These are phyloP conservation scores for Imbricaverruca yamaguchii DNA, from an alignment of 2,888 invertebrate genomes.

Conservation along the genomic window DNA sequence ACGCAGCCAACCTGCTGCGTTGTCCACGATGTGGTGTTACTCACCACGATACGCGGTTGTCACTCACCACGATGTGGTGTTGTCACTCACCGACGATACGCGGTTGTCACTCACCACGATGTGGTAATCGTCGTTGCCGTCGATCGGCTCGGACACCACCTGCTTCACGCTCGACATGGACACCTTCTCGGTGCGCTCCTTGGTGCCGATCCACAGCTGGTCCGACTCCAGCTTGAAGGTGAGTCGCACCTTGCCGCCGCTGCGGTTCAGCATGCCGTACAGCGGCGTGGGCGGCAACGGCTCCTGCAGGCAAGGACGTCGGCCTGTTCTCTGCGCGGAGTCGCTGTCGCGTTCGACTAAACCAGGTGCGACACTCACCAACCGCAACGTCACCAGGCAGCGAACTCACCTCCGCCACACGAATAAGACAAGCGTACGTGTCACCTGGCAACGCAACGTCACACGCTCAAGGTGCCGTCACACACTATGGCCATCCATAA, in stretches of 20 bases:
- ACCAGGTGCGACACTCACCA: no score
- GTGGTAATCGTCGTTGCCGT: conserved; percentile 82
- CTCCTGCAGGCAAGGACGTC: conserved; percentile 50
- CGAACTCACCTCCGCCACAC: no score
- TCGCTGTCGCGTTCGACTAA: neutral
- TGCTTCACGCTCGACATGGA: conserved; percentile 73
- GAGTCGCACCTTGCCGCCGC: conserved; percentile 78
- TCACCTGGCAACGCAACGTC: no score
- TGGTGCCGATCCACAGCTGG: conserved; percentile 85
- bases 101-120: conserved; percentile 59
- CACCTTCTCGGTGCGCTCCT: conserved; percentile 85
- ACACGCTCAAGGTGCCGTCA: no score
- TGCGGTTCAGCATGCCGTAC: conserved; percentile 83
- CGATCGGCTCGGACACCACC: conserved; percentile 70
- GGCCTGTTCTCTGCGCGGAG: neutral
- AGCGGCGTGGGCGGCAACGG: conserved; percentile 70
- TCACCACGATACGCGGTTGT: no score
- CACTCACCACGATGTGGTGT: no score
- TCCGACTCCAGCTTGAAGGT: conserved; percentile 87
- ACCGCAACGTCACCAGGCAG: no score
- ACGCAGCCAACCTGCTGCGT: no score
- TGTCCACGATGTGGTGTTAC: no score
- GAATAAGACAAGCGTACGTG: no score
- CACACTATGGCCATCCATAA: no score
- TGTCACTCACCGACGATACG: neutral